phyloP scores from a whole-genome alignment of 2,797 vertebrate genomes.

The Rhinella marina region DNA sequence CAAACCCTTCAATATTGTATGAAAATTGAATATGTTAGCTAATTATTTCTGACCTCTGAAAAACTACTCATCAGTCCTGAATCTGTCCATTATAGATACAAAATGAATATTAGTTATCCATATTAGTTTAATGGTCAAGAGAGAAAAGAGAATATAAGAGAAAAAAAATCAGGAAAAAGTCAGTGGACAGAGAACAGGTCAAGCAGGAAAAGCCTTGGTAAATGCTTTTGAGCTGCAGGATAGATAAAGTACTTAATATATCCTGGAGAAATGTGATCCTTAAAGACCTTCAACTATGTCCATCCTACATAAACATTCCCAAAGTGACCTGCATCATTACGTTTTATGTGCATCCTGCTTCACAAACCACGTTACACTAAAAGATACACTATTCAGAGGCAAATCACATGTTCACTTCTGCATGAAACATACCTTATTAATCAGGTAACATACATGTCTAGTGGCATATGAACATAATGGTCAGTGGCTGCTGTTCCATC shows the following conservation, averaged over 20 bases:
- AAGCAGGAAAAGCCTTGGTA: neutral
- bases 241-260: slow-evolving; percentile 9
- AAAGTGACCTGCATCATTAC: slow-evolving; percentile 10
- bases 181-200: neutral
- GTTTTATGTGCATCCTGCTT: slow-evolving; percentile 30
- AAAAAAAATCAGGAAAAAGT: neutral
- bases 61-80: neutral
- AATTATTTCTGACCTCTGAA: neutral
- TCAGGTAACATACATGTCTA: neutral
- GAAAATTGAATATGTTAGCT: neutral
- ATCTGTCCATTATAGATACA: neutral
- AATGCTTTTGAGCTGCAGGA: slow-evolving; percentile 2
- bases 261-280: slow-evolving; percentile 19
- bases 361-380: neutral
- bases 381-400: neutral
- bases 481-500: neutral
- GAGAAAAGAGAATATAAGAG: neutral
- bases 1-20: neutral
- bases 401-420: neutral
- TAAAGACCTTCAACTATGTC: neutral
- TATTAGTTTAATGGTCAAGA: neutral
- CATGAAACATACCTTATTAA: neutral
- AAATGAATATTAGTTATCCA: neutral
- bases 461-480: neutral
- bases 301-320: slow-evolving; percentile 40